Conservation (phyloP, 2,113 vertebrate genomes). For the Seriola rivoliana region DNA sequence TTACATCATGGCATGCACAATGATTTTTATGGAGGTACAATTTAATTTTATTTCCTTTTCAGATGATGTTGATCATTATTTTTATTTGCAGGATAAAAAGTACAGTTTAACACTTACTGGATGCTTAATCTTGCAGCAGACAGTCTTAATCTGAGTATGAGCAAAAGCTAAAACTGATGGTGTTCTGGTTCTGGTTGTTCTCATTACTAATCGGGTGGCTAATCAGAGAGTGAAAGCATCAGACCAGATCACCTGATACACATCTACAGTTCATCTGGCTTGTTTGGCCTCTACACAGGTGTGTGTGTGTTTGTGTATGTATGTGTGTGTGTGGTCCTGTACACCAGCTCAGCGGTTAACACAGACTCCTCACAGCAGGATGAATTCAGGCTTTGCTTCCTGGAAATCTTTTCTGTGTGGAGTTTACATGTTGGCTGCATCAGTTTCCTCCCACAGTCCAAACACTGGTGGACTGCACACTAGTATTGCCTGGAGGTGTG, state of each 20-base stretch:
- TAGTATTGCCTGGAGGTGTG: constrained; percentile 53
- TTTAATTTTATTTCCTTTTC: constrained; percentile 1
- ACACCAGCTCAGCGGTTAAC: not conserved
- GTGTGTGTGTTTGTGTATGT: not conserved
- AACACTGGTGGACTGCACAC: constrained; percentile 45
- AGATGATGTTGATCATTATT: not conserved
- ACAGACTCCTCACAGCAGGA: constrained; percentile 19
- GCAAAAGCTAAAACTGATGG: not conserved
- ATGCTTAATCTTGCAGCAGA: constrained; percentile 2
- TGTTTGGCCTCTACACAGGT: not conserved
- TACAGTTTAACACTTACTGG: not conserved
- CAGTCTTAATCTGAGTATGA: not conserved
- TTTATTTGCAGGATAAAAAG: not conserved
- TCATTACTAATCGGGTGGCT: not conserved
- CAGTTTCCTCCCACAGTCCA: constrained; percentile 51
- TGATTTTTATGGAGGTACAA: not conserved
- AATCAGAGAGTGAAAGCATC: not conserved
- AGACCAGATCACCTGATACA: not conserved
- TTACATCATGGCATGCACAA: not conserved
- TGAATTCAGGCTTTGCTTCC: constrained; percentile 9
- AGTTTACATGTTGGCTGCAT: constrained; percentile 31
- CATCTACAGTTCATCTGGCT: not conserved
- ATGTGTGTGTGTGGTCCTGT: not conserved
- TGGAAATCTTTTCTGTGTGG: constrained; percentile 11
- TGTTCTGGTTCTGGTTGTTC: not conserved